Evolutionary conservation across 2,888 invertebrate species (phyloP).

Genomic region (Eudasyphora cyanicolor): DNA sequence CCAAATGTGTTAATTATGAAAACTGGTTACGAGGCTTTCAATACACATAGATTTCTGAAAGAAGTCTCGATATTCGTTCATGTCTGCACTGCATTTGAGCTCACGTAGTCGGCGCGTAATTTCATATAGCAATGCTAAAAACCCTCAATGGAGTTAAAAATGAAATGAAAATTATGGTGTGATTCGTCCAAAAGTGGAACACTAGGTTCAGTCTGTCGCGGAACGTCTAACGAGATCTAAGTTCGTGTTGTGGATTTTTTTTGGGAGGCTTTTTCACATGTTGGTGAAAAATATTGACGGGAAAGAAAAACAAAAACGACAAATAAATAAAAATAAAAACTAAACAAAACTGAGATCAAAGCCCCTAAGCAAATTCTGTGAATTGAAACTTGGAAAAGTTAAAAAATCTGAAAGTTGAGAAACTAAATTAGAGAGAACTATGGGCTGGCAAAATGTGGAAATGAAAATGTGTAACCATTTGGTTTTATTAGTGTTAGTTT

Average conservation of each 20-base stretch:
- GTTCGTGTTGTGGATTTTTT: neutral
- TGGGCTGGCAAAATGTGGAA: neutral
- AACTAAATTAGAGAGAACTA: neutral
- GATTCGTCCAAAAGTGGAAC: conserved; percentile 36
- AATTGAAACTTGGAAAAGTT: neutral
- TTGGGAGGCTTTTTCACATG: conserved; percentile 21
- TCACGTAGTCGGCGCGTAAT: neutral
- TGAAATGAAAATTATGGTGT: conserved; percentile 33
- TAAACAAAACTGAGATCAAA: neutral
- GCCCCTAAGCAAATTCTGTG: neutral
- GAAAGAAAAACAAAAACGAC: neutral
- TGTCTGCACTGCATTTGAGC: conserved; percentile 5
- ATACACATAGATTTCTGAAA: neutral
- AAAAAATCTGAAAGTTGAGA: neutral
- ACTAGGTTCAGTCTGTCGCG: conserved; percentile 36
- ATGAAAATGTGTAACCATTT: conserved; percentile 18
- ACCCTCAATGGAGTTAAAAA: neutral
- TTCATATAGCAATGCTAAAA: conserved; percentile 21
- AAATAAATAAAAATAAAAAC: neutral
- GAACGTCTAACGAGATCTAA: conserved; percentile 36
- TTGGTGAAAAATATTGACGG: conserved; percentile 6
- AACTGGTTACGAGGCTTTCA: conserved; percentile 38
- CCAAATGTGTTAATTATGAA: conserved; percentile 56
- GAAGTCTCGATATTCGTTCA: conserved; percentile 22
- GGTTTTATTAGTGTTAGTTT: conserved; percentile 15